Conservation (phyloP, 2,113 vertebrate genomes). For the Callorhinus ursinus region DNA sequence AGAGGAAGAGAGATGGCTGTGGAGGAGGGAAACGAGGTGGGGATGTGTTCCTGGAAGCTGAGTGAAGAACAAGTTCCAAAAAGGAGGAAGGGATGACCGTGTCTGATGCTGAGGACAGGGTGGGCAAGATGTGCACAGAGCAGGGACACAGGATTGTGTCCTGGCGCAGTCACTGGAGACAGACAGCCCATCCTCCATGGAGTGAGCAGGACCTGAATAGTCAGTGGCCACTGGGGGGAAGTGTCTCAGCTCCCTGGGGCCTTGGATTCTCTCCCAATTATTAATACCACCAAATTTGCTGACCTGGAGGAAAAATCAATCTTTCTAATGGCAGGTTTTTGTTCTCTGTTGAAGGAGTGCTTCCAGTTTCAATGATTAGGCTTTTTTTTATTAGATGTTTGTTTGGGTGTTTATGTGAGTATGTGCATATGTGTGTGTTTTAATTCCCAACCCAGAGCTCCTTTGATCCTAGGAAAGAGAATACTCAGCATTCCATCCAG, state of each 20-base stretch:
- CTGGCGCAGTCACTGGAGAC: background rate
- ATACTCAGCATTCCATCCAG: conserved; percentile 55
- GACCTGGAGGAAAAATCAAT: background rate
- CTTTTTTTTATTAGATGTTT: conserved; percentile 58
- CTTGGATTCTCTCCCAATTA: background rate
- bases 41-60: background rate
- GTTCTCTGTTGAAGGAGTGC: conserved; percentile 48
- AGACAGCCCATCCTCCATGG: background rate
- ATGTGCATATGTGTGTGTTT: background rate
- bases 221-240: background rate
- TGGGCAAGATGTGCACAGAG: rapidly evolving
- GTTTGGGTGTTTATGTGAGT: background rate
- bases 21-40: background rate
- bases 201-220: background rate
- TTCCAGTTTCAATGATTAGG: conserved; percentile 40
- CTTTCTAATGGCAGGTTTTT: conserved; percentile 30
- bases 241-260: background rate
- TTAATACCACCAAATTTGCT: conserved; percentile 22
- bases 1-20: background rate
- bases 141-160: too few relatives aligned
- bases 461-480: conserved; percentile 78
- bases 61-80: background rate
- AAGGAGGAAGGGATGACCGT: background rate
- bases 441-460: conserved; percentile 18
- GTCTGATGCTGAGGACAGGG: background rate